phyloP scores from a whole-genome alignment of 2,113 vertebrate species.

The Dunckerocampus dactyliophorus region DNA sequence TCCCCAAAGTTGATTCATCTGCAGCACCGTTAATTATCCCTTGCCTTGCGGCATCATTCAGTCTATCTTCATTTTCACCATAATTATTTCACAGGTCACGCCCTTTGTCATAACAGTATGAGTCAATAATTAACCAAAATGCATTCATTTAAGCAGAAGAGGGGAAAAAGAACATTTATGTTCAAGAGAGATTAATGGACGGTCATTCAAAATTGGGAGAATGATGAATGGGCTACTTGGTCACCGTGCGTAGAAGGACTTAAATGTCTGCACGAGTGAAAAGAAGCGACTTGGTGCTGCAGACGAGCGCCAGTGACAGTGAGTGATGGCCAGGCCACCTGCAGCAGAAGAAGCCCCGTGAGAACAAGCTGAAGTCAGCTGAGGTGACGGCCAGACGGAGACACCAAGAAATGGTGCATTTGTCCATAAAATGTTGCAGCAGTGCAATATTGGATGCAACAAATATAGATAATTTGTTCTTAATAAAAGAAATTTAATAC shows the following conservation, averaged over 20 bases:
- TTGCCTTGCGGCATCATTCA: background rate
- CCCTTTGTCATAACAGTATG: background rate
- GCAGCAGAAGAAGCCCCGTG: slow-evolving; percentile 21
- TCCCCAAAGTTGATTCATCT: slow-evolving; percentile 1
- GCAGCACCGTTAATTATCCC: background rate
- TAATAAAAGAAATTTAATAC: too few relatives aligned
- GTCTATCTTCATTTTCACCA: background rate
- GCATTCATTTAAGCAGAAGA: background rate
- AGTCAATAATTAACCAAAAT: slow-evolving; percentile 4
- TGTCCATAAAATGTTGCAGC: slow-evolving; percentile 7
- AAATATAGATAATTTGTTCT: too few relatives aligned
- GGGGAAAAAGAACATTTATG: background rate
- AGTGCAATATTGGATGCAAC: background rate
- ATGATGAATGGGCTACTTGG: background rate
- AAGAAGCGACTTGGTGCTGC: background rate
- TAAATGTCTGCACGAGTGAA: too few relatives aligned
- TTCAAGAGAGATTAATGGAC: background rate
- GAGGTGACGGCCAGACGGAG: background rate
- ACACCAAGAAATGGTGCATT: slow-evolving; percentile 32
- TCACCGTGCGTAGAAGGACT: too few relatives aligned
- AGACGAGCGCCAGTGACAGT: slow-evolving; percentile 23
- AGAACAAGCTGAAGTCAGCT: slow-evolving; percentile 26
- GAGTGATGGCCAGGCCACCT: slow-evolving; percentile 23
- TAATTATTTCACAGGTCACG: background rate
- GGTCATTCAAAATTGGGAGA: background rate